Base-by-base conservation (phyloP, 2,888 invertebrate genomes). In the Cylindroiulus punctatus region DNA sequence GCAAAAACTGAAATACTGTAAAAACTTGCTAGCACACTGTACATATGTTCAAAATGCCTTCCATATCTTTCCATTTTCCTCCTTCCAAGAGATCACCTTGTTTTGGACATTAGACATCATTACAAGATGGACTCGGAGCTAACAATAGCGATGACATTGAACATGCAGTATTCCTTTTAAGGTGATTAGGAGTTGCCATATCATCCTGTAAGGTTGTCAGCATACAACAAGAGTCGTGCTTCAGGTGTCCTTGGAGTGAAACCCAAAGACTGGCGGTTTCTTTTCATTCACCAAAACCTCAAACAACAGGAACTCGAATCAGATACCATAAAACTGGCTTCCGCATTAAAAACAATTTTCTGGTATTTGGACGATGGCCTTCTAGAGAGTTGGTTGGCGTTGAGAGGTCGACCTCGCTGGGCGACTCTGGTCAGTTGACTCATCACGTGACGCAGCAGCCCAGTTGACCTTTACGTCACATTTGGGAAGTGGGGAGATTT, bases 381-480 rank as follows among this genome's bases (percentile, higher is more conserved):
- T 57, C 52, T n/a, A 5, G 17, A 57, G 52, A 57, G 52, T 19
- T n/a, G n/a, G n/a, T 57, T 57, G 52, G n/a, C 7, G 19, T 57
- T 65, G 22, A 22, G 65, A 65, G 26, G 22, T 22, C 7, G 65
- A 65, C 65, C 65, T 65, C 65, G 57, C 5, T 3, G 57, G 57
- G n/a, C 57, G 57, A 19, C 57, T 47, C 17, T 1, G n/a, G 22
- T 4, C 22, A 65, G 65, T 65, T 26, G 65, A 65, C 65, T 65
- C 65, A 65, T 26, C 5, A 65, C 22, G 10, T 65, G 65, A 65
- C 26, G 22, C 22, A 26, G 65, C 22, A 65, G 65, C 22, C 65
- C 65, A 22, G 65, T 65, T 65, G 65, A 65, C 65, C 65, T 65
- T 65, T 65, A 65, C 65, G 65, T 65, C 65, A 65, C 65, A 65